phyloP scores from a whole-genome alignment of 2,888 invertebrate species.

The Polydesmus complanatus region DNA sequence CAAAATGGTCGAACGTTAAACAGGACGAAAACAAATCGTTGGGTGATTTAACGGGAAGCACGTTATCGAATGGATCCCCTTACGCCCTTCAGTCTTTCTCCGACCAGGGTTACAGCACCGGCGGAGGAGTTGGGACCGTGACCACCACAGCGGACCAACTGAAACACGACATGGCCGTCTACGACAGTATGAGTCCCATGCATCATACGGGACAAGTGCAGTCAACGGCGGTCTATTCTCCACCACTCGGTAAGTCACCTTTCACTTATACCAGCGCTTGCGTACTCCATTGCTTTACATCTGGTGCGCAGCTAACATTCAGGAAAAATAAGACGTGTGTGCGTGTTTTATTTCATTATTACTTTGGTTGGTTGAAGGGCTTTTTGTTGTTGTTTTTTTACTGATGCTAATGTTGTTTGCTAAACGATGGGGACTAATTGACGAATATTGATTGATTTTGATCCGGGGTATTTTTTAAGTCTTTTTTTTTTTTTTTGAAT shows the following conservation, averaged over 20 bases:
- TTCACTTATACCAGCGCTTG: not conserved
- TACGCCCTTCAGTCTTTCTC: conserved; percentile 16
- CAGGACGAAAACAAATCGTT: conserved; percentile 15
- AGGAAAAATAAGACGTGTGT: not conserved
- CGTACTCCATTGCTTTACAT: no score
- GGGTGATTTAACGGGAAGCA: conserved; percentile 10
- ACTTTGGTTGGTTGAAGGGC: not conserved
- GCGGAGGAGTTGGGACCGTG: conserved; percentile 10
- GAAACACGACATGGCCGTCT: conserved; percentile 19
- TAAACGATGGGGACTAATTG: no score
- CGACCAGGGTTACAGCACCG: conserved; percentile 7
- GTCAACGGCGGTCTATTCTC: conserved; percentile 51
- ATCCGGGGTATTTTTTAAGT: no score
- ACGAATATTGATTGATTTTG: no score
- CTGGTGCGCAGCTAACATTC: no score
- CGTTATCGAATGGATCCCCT: conserved; percentile 17
- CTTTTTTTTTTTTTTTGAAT: no score
- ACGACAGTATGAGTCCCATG: conserved; percentile 48
- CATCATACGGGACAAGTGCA: conserved; percentile 47
- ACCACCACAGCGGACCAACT: conserved; percentile 18
- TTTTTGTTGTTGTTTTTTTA: not conserved
- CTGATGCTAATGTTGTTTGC: not conserved
- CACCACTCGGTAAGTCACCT: conserved; percentile 44
- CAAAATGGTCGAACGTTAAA: conserved; percentile 18
- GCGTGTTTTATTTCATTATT: not conserved